Evolutionary conservation across 2,888 invertebrate species (phyloP).

Genomic region (Drosophila tripunctata): DNA sequence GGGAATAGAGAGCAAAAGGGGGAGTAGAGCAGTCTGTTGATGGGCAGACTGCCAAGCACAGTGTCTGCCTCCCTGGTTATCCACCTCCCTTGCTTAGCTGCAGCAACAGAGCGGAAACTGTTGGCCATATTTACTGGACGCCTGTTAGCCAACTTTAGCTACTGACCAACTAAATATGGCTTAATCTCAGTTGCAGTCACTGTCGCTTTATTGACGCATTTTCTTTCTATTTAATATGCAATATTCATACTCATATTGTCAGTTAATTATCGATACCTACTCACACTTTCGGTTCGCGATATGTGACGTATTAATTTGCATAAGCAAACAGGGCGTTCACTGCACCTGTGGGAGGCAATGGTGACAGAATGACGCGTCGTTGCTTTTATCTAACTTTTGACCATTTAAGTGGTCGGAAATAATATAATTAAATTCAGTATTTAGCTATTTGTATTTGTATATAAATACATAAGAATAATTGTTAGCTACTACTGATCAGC

Average conservation of each 20-base stretch:
- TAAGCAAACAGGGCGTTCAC: conserved; percentile 2
- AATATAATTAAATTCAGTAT: no score
- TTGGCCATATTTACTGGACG: conserved; percentile 29
- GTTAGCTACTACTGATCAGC: no score
- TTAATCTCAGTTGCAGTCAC: conserved; percentile 36
- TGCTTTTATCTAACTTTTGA: not conserved
- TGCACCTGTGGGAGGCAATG: not conserved
- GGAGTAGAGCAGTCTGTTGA: not conserved
- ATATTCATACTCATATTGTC: conserved; percentile 28
- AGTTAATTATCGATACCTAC: conserved; percentile 51
- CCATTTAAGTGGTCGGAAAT: conserved; percentile 3
- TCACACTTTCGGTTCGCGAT: conserved; percentile 17
- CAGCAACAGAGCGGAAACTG: conserved; percentile 64
- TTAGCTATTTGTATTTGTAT: no score
- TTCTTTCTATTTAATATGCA: conserved; percentile 30
- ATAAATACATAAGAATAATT: no score
- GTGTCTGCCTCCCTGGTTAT: not conserved
- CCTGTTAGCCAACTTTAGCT: conserved; percentile 14
- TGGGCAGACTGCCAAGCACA: conserved; percentile 28
- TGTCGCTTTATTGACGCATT: conserved; percentile 47
- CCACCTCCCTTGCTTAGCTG: conserved; percentile 4
- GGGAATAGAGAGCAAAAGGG: not conserved
- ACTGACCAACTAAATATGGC: conserved; percentile 20
- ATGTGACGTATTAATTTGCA: conserved; percentile 22
- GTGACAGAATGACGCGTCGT: conserved; percentile 3